A percentile compares a stretch with the other conserved stretches of the same genome.
phyloP scores from a whole-genome alignment of 1,140 invertebrate species.

The Pseudomyrmex gracilis region DNA sequence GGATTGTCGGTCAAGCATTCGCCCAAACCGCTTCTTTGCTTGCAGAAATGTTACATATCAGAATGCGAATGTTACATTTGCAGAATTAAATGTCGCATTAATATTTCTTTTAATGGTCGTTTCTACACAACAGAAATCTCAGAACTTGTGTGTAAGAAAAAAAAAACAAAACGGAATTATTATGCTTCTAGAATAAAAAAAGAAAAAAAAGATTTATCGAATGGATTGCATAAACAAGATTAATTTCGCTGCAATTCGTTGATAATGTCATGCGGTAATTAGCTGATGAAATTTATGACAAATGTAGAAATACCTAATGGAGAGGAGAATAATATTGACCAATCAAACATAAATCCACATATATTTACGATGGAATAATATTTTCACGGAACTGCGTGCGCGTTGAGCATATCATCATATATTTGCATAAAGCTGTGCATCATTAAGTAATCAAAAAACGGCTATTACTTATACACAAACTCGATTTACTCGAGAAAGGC shows the following conservation, averaged over 20 bases:
- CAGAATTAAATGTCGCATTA: neutral
- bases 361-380: conserved; percentile 26
- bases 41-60: neutral
- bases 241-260: neutral
- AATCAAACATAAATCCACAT: conserved; percentile 10
- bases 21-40: conserved; percentile 87
- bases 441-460: conserved; percentile 35
- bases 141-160: too few relatives aligned
- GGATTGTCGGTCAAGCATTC: conserved; percentile 89
- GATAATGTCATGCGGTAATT: conserved; percentile 28
- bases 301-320: neutral
- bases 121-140: neutral
- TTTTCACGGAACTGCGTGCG: neutral
- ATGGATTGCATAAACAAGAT: neutral
- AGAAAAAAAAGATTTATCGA: neutral
- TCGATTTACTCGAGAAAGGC: conserved; percentile 88
- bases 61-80: neutral
- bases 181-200: neutral
- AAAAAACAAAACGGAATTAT: too few relatives aligned
- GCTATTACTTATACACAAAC: conserved; percentile 26
- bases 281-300: neutral
- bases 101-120: conserved; percentile 9
- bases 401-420: neutral
- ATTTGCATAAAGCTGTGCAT: conserved; percentile 5
- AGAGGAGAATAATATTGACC: neutral